Evolutionary conservation across 2,888 invertebrate species (phyloP), one percentile per base, ranked within the genome.

Genomic region (Hipparchia semele): DNA sequence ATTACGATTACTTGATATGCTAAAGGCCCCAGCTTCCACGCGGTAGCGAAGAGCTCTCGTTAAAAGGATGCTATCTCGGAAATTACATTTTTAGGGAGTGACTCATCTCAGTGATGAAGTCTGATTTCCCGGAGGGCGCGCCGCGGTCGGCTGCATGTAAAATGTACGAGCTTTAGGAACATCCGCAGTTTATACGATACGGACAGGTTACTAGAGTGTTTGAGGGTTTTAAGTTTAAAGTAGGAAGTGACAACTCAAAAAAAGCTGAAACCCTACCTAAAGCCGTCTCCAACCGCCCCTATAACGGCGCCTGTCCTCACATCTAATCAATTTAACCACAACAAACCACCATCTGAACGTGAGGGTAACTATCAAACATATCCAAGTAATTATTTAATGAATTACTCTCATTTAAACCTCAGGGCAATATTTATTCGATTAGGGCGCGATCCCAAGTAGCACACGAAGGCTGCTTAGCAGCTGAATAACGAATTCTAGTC

Each of bases 61-160:
- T 72, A 73, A 62, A 73, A 71, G 75, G 75, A 68, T 74, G 75
- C 68, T 74, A 78, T 67, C 72, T 71, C 72, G 68, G 58, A 77
- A 76, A 77, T 79, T 77, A 77, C 78, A 79, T 76, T 79, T 79
- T 78, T 77, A 78, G 77, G 73, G 76, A 68, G 74, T 70, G 74
- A 75, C 71, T 75, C 76, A 73, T 81, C 78, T 76, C 76, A 71
- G 76, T 82, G 79, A 81, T 80, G 78, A 79, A 77, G 73, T 70
- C 75, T 79, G 79, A 82, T 80, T 82, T 81, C 80, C 82, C 81
- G 75, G 68, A 72, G 81, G 81, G 76, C 72, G 54, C 68, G 67
- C 73, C 75, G 75, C 76, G 76, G 79, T 74, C 76, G 74, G 73
- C 72, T 72, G 68, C 75, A 80, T 80, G 66, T 72, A 78, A 79